These are phyloP conservation scores for Lysiphlebus fabarum DNA, from an alignment of 1,140 invertebrate genomes.

Conservation along the genomic window DNA sequence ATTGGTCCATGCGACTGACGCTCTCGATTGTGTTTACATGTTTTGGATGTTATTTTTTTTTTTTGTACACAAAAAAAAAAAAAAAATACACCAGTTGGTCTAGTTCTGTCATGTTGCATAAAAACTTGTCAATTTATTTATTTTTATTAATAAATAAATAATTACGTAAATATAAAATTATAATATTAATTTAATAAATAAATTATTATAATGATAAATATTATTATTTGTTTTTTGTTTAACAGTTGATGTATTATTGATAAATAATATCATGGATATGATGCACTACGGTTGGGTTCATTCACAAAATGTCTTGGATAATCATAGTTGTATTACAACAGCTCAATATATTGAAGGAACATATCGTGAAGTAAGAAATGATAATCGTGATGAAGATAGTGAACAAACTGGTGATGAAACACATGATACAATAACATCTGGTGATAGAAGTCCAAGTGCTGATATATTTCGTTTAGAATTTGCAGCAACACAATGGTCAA, in stretches of 20 bases:
- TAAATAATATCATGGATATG: constrained; percentile 29
- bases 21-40: no score
- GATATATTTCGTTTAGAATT: constrained; percentile 73
- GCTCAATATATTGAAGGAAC: constrained; percentile 38
- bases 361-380: constrained; percentile 34
- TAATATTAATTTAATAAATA: no score
- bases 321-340: constrained; percentile 39
- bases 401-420: constrained; percentile 45
- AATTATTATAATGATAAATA: no score
- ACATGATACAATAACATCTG: constrained; percentile 49
- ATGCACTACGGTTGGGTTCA: constrained; percentile 48
- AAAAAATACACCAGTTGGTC: no score
- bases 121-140: no score
- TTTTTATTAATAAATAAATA: no score
- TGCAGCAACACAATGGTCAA: constrained; percentile 76
- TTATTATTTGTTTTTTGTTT: no score
- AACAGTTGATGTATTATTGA: background rate
- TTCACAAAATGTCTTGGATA: constrained; percentile 40
- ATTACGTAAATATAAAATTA: no score
- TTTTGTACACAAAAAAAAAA: no score
- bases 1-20: no score
- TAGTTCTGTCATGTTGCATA: no score
- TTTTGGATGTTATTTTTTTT: no score
- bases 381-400: constrained; percentile 43
- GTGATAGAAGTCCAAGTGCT: constrained; percentile 45